Evolutionary conservation across 2,888 invertebrate species (phyloP), one percentile per base, ranked within the genome.

Genomic region (Resseliella maxima): DNA sequence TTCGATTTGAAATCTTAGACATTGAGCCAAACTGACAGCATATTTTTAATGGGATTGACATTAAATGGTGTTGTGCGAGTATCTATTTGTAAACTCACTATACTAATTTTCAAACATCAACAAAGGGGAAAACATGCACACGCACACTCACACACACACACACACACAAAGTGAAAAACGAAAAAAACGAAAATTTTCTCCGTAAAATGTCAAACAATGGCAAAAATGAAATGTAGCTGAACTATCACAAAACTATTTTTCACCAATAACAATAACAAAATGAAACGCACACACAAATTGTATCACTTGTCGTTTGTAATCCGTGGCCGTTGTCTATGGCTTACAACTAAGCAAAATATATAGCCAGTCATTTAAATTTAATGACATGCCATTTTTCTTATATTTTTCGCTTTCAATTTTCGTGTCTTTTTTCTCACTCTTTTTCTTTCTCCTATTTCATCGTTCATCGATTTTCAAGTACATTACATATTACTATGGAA

Each of bases 181-280:
- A 27, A 59, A 59, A 59, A 10, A 15, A n/a, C 15, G 2, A 31
- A 21, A 72, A 31, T 50, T 50, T 15, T 15, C 18, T 50, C 1
- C 12, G 2, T 6, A 18, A 50, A 59, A 59, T 59, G 59, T 59
- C 59, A 59, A 59, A 59, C 59, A 59, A 59, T 59, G 31, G 31
- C 72, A 5, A 27, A 72, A 72, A 72, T 72, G 72, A 72, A 31
- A 31, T 72, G 31, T 31, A 31, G 72, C 15, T 31, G 12, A 59
- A 59, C 59, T 59, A 59, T 72, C 15, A n/a, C 72, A 72, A 72
- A 72, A 72, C 72, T 27, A 72, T 31, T 31, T 72, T 72, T 35
- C 72, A 72, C 3, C 3, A 59, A 50, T 50, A 59, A 5, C 59
- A 24, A 59, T 27, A 59, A 41, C 8, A 35, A 2, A 72, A 31